Evolutionary conservation across 2,113 vertebrate species (phyloP).

Genomic region (Tetrax tetrax): DNA sequence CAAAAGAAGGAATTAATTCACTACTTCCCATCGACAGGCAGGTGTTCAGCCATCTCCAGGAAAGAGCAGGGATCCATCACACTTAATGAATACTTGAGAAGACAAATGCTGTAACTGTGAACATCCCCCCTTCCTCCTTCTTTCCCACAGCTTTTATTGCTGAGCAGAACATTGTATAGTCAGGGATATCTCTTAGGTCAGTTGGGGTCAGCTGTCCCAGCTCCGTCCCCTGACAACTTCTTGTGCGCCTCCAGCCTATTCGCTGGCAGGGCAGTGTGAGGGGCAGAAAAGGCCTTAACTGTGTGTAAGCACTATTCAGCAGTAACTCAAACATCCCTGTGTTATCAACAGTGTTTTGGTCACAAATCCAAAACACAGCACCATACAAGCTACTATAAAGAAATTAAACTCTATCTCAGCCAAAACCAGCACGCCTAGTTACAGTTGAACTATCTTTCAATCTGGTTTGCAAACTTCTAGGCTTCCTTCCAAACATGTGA

Average conservation of each 20-base stretch:
- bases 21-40: too few relatives aligned
- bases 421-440: neutral
- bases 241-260: neutral
- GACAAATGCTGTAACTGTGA: neutral
- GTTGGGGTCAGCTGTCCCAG: neutral
- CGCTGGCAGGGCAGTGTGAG: rapidly evolving
- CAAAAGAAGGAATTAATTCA: too few relatives aligned
- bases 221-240: neutral
- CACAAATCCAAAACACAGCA: neutral
- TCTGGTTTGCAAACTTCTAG: neutral
- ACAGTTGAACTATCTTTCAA: neutral
- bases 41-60: too few relatives aligned
- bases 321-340: neutral
- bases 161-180: neutral
- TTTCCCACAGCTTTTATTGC: neutral
- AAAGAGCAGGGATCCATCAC: too few relatives aligned
- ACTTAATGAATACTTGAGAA: neutral
- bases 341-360: neutral
- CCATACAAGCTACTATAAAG: neutral
- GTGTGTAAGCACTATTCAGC: neutral
- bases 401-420: neutral
- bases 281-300: neutral
- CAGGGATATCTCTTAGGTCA: neutral
- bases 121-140: neutral
- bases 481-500: neutral